These are phyloP conservation scores for Megalops cyprinoides DNA, from an alignment of 2,797 vertebrate genomes.

Conservation along the genomic window DNA sequence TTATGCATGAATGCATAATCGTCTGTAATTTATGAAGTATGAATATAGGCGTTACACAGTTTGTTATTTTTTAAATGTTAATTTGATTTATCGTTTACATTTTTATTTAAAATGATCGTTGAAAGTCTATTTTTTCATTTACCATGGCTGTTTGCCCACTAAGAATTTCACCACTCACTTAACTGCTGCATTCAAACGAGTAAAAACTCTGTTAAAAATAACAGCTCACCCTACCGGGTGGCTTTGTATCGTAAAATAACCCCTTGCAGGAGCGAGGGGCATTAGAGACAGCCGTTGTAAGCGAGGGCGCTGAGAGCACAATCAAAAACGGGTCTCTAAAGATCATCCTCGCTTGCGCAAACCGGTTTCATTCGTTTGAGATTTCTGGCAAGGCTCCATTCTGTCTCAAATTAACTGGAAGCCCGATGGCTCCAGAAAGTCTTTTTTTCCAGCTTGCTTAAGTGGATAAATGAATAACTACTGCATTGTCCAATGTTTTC, in stretches of 20 bases:
- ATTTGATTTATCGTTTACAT: neutral
- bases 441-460: conserved; percentile 64
- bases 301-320: conserved; percentile 50
- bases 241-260: conserved; percentile 3
- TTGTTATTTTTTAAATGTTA: neutral
- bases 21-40: neutral
- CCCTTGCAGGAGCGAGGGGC: conserved; percentile 33
- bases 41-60: neutral
- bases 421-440: conserved; percentile 60
- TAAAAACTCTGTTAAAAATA: conserved; percentile 25
- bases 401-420: conserved; percentile 71
- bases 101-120: neutral
- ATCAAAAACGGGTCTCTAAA: conserved; percentile 58
- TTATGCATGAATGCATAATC: no score
- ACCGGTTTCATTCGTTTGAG: conserved; percentile 61
- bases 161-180: neutral
- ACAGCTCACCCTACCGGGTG: conserved; percentile 15
- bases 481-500: conserved; percentile 58
- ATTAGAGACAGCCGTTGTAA: conserved; percentile 47
- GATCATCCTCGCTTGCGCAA: conserved; percentile 56
- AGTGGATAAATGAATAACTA: conserved; percentile 62
- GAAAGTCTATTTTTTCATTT: neutral
- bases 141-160: neutral
- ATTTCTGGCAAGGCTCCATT: conserved; percentile 70
- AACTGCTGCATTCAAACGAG: neutral